These are phyloP conservation scores for Mythimna lalbum DNA, from an alignment of 2,888 invertebrate genomes.

Conservation along the genomic window DNA sequence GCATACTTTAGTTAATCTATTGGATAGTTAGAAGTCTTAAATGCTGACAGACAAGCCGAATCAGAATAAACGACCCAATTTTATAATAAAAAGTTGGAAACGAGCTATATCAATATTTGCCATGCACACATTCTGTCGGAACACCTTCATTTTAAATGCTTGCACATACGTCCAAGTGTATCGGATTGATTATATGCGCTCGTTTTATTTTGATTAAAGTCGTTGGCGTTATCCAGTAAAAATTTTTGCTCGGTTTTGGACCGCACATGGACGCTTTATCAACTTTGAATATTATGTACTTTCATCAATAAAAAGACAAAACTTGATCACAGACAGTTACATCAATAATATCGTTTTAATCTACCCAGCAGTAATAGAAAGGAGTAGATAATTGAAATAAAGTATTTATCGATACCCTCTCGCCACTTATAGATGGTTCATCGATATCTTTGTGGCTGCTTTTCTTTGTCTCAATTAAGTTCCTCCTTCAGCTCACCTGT, in stretches of 20 bases:
- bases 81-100: not conserved
- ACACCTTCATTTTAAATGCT: not conserved
- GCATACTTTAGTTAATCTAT: not conserved
- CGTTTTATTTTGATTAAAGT: conserved; percentile 17
- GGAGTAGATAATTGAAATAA: conserved; percentile 10
- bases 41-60: not conserved
- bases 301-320: not conserved
- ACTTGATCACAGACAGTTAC: not conserved
- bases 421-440: not conserved
- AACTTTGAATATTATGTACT: not conserved
- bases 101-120: conserved; percentile 19
- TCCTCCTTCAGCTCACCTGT: not conserved
- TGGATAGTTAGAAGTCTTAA: not conserved
- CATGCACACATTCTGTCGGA: not conserved
- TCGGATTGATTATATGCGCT: conserved; percentile 2
- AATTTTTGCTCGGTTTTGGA: not conserved
- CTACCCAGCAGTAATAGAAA: conserved; percentile 18
- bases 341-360: not conserved
- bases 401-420: not conserved
- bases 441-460: not conserved
- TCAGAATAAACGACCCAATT: not conserved
- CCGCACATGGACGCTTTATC: not conserved
- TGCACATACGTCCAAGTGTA: not conserved
- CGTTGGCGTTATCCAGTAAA: not conserved
- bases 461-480: not conserved